Evolutionary conservation across 53 echinoderm and acorn worm genomes (phyloP).

Genomic region (Holothuria scabra): DNA sequence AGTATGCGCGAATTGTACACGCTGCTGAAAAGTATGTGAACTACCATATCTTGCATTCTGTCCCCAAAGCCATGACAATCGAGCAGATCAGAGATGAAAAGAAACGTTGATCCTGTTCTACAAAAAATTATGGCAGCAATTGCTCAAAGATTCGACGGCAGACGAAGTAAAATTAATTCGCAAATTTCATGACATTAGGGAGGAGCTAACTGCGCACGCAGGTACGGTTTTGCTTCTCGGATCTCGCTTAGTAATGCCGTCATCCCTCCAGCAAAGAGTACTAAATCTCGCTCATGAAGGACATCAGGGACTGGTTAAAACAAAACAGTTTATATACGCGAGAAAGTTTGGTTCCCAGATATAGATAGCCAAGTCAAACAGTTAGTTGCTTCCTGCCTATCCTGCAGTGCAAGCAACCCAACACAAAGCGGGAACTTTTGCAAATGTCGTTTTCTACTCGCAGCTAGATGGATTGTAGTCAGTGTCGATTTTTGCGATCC

Average conservation of each 20-base stretch:
- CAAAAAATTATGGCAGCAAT: background rate
- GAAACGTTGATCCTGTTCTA: slow-evolving; percentile 21
- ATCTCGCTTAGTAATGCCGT: background rate
- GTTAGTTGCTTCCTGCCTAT: background rate
- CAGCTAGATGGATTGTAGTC: too few species aligned
- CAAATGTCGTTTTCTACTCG: too few species aligned
- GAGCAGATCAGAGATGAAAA: too few species aligned
- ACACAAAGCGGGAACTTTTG: background rate
- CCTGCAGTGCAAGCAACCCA: background rate
- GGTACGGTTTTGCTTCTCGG: background rate
- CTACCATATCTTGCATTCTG: slow-evolving; percentile 32
- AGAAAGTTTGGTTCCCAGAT: background rate
- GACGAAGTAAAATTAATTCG: background rate
- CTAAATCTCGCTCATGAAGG: slow-evolving; percentile 1
- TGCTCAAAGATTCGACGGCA: background rate
- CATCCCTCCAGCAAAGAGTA: background rate
- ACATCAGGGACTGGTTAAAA: background rate
- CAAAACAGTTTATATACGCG: background rate
- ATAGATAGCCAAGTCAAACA: background rate
- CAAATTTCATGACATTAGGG: background rate
- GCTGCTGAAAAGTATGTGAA: slow-evolving; percentile 45
- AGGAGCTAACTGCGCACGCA: background rate
- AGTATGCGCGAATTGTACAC: background rate
- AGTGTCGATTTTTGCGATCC: too few species aligned
- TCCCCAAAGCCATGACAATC: too few species aligned